Base-by-base conservation (phyloP, 1,140 invertebrate species). In the Trachymyrmex septentrionalis region DNA sequence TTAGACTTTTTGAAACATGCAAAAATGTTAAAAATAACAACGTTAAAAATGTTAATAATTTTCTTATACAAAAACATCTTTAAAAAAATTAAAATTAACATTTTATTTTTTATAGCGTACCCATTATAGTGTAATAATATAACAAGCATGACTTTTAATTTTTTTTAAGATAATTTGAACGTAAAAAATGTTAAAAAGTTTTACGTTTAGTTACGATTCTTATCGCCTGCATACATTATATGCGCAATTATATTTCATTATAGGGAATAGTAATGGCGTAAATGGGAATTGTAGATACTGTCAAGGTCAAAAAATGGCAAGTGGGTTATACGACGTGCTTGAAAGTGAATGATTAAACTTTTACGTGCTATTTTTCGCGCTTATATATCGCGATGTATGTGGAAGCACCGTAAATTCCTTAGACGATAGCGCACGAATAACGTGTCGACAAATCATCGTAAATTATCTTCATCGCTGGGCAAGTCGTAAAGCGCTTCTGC, bases 401-500 rank as follows among this genome's bases (percentile, higher is more conserved):
- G 72, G 53, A 73, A 84, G n/a, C 73, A 14, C 30, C 30, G 59
- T 85, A 66, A 85, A 78, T 78, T 85, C 75, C 73, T 85, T 55
- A 50, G 82, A 76, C 61, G 71, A 78, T 77, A 67, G 48, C 38
- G 73, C 61, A 21, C 82, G 82, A 85, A 27, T 77, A 85, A 85
- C 84, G 73, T 66, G 73, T 57, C 59, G 63, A 80, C 84, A 67
- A 80, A 80, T 78, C 59, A 85, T 48, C 73, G 73, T 80, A 80
- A 85, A 85, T 85, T 85, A 85, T 85, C 84, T 59, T 44, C 75
- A 66, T 85, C 84, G 84, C 30, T 48, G 59, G 30, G 44, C 16
- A 53, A 78, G 73, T 57, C 84, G 84, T 85, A 85, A 85, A 85
- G 72, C 73, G 75, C 84, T 85, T 85, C 84, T 78, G 73, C 75